Percentiles rank a stretch among this genome's conserved stretches.
These are phyloP conservation scores for Cheumatopsyche charites DNA, from an alignment of 1,140 invertebrate genomes.

Conservation along the genomic window DNA sequence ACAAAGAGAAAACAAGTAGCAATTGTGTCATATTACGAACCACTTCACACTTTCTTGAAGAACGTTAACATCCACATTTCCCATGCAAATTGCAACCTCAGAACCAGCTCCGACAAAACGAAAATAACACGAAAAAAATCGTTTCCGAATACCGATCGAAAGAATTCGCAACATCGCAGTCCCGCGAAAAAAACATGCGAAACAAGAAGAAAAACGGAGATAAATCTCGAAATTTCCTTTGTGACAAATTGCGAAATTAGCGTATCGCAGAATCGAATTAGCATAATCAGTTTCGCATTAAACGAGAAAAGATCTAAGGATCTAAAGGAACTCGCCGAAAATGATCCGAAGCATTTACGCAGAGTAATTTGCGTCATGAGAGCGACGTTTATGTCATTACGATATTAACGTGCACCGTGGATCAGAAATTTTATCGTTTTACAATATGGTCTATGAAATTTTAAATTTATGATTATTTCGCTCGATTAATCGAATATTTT, in stretches of 20 bases:
- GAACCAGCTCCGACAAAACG: not conserved
- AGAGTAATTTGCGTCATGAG: conserved; percentile 17
- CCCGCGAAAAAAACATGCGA: too few relatives aligned
- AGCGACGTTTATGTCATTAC: conserved; percentile 14
- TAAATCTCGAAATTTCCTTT: not conserved
- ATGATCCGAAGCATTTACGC: not conserved
- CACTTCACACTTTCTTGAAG: conserved; percentile 35
- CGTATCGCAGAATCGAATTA: too few relatives aligned
- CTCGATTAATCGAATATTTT: too few relatives aligned
- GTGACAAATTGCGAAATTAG: not conserved
- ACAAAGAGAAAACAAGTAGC: not conserved
- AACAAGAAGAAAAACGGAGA: too few relatives aligned
- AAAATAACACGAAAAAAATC: not conserved
- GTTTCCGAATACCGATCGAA: not conserved
- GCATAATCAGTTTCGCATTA: too few relatives aligned
- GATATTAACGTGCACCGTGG: not conserved
- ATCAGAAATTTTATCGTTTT: too few relatives aligned
- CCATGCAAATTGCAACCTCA: conserved; percentile 29
- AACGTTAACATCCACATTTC: conserved; percentile 21
- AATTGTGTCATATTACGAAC: conserved; percentile 26
- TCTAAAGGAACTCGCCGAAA: too few relatives aligned
- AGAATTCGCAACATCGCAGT: too few relatives aligned
- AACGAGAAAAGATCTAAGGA: too few relatives aligned
- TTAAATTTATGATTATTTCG: too few relatives aligned
- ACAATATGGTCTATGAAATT: too few relatives aligned